A percentile compares a stretch with the other conserved stretches of the same genome.
These are phyloP conservation scores for Drosophila meridiana DNA, from an alignment of 2,888 invertebrate genomes.

Conservation along the genomic window DNA sequence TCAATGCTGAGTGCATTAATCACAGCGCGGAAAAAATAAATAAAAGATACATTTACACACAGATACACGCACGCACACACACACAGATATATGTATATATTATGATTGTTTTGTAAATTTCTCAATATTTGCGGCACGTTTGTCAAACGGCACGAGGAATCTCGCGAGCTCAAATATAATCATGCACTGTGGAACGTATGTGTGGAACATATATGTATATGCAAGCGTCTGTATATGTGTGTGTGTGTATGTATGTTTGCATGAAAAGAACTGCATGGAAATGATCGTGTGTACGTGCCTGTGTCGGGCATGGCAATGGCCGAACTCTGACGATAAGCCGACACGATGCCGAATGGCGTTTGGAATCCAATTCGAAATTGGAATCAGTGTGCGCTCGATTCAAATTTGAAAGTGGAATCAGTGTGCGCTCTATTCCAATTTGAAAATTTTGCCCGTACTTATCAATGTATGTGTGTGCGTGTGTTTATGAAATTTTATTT, in stretches of 20 bases:
- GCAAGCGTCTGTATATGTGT: not conserved
- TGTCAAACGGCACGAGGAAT: constrained; percentile 50
- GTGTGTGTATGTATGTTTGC: not conserved
- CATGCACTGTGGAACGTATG: not conserved
- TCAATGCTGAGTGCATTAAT: constrained; percentile 60
- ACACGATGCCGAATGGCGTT: constrained; percentile 24
- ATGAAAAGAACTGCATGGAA: constrained; percentile 39
- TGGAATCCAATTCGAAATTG: constrained; percentile 20
- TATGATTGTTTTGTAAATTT: constrained; percentile 46
- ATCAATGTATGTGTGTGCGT: not conserved
- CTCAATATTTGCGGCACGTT: constrained; percentile 66
- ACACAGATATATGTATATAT: not conserved
- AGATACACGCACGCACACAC: not conserved
- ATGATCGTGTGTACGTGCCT: constrained; percentile 70
- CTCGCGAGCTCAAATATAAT: constrained; percentile 12
- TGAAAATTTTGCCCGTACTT: constrained; percentile 1
- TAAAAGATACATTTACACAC: constrained; percentile 22
- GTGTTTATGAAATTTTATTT: constrained; percentile 12
- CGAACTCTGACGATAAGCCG: constrained; percentile 45
- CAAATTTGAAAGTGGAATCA: constrained; percentile 3
- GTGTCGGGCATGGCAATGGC: constrained; percentile 69
- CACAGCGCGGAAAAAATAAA: constrained; percentile 42
- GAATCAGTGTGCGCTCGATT: constrained; percentile 17
- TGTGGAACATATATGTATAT: not conserved
- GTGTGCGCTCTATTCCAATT: constrained; percentile 13